A percentile compares a stretch with the other conserved stretches of the same genome.
These are phyloP conservation scores for Caenorhabditis sp. DNA, from an alignment of 2,888 invertebrate species.

Conservation along the genomic window DNA sequence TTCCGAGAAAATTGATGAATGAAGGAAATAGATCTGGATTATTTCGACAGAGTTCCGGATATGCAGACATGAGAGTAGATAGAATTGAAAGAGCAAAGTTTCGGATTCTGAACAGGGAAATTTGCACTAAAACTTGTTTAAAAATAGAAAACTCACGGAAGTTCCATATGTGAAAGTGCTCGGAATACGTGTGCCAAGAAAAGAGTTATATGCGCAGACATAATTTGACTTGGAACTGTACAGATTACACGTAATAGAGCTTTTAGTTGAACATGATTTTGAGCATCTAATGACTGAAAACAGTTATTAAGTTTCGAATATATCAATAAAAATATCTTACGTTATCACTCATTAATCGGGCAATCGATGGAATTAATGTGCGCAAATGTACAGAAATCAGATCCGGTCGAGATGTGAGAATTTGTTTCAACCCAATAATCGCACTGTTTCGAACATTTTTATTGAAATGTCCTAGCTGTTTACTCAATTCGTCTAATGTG, in stretches of 20 bases:
- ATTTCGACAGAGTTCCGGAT: slow-evolving; percentile 48
- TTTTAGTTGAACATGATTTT: slow-evolving; percentile 1
- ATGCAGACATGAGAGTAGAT: slow-evolving; percentile 38
- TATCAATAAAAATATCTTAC: slow-evolving; percentile 5
- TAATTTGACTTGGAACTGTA: slow-evolving; percentile 46
- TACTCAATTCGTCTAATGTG: slow-evolving; percentile 57
- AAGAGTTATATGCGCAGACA: slow-evolving; percentile 60
- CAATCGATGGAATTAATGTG: slow-evolving; percentile 52
- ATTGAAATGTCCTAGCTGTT: slow-evolving; percentile 63
- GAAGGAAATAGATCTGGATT: slow-evolving; percentile 51
- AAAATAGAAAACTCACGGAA: slow-evolving; percentile 30
- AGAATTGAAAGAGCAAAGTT: slow-evolving; percentile 46
- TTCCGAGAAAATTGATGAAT: slow-evolving; percentile 49
- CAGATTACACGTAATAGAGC: slow-evolving; percentile 17
- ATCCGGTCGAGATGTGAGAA: slow-evolving; percentile 50
- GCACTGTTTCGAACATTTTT: slow-evolving; percentile 55
- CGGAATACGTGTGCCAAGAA: slow-evolving; percentile 57
- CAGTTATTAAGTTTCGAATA: not conserved
- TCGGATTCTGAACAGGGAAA: slow-evolving; percentile 38
- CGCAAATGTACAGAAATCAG: slow-evolving; percentile 48
- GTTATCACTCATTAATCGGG: slow-evolving; percentile 45
- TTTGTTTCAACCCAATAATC: slow-evolving; percentile 53
- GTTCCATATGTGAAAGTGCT: slow-evolving; percentile 47
- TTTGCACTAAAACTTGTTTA: not conserved
- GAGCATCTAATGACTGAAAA: slow-evolving; percentile 3